Base-by-base conservation (phyloP, 2,888 invertebrate genomes). In the Caenorhabditis panamensis region DNA sequence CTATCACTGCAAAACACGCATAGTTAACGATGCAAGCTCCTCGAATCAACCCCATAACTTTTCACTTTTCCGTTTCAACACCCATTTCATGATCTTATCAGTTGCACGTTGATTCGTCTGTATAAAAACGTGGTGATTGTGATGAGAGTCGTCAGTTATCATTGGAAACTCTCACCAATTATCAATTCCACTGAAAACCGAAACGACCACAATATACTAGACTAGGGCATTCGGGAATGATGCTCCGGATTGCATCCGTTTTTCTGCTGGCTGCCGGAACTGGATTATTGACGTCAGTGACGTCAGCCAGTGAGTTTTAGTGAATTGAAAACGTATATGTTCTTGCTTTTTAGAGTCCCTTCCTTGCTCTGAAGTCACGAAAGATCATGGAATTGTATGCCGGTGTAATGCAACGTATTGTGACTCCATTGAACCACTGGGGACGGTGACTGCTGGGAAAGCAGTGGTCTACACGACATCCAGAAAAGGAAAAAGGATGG, bases 391-490 rank as follows among this genome's bases (percentile, higher is more conserved):
- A 54, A 79, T 83, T 11, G 88, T 86, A 2, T 88, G 87, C 53
- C 85, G 86, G 5, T 88, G 88, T 53, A 87, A 86, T 66, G 53
- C 83, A 20, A 86, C 86, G 2, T 87, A 86, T 58, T 88, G 88
- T 68, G 88, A 88, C 63, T 82, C 85, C 5, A 68, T 87, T 24
- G 79, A 79, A 13, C 82, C 81, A 6, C 26, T 84, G 9, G 82
- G 84, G 0, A 58, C 58, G 0, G 56, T 87, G 4, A 31, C 36
- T 0, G 26, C 58, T 8, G 83, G 83, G 16, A 61, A 76, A 31
- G 85, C 82, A 0, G 83, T 85, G 0, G 51, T 86, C 16, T 86
- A 82, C 59, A 66, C 69, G 9, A 82, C 84, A 5, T 79, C 82
- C n/a, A 71, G 69, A 20, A 68, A 56, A 9, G 87, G 87, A 31